These are phyloP conservation scores for Plebejus anna DNA, from an alignment of 2,888 invertebrate species.

Conservation along the genomic window DNA sequence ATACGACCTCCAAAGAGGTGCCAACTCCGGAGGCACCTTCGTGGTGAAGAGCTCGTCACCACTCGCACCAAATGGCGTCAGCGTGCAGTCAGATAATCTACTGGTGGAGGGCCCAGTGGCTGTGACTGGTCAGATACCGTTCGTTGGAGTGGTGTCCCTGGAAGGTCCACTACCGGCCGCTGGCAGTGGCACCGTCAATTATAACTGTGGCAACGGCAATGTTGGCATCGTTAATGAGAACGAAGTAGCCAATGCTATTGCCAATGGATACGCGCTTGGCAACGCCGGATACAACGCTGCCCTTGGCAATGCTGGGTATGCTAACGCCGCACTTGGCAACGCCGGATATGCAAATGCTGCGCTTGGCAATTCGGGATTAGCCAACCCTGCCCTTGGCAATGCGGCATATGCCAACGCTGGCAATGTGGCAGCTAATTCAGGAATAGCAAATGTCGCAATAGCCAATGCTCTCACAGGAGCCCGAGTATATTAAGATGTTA, in stretches of 20 bases:
- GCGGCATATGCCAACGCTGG: not conserved
- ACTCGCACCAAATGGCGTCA: slow-evolving; percentile 46
- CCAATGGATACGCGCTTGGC: slow-evolving; percentile 5
- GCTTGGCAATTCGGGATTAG: not conserved
- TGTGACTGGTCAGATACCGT: slow-evolving; percentile 45
- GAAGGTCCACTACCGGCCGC: slow-evolving; percentile 45
- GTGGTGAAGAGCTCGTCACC: slow-evolving; percentile 44
- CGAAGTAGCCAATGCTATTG: not conserved
- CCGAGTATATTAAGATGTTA: not conserved
- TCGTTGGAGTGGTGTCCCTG: slow-evolving; percentile 44
- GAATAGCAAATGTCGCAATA: not conserved
- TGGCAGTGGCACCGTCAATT: slow-evolving; percentile 45
- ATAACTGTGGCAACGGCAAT: slow-evolving; percentile 37
- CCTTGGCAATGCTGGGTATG: not conserved
- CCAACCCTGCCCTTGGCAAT: not conserved
- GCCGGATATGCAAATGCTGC: not conserved
- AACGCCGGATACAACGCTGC: not conserved
- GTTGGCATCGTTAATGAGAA: slow-evolving; percentile 27
- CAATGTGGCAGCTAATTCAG: not conserved
- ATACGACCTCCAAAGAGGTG: slow-evolving; percentile 1
- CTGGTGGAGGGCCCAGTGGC: slow-evolving; percentile 45
- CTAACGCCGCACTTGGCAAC: not conserved
- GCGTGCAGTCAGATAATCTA: slow-evolving; percentile 46
- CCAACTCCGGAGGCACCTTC: slow-evolving; percentile 31
- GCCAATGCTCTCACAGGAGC: not conserved